A percentile compares a stretch with the other conserved stretches of the same genome.
phyloP scores from a whole-genome alignment of 2,113 vertebrate genomes.

The Physeter macrocephalus region DNA sequence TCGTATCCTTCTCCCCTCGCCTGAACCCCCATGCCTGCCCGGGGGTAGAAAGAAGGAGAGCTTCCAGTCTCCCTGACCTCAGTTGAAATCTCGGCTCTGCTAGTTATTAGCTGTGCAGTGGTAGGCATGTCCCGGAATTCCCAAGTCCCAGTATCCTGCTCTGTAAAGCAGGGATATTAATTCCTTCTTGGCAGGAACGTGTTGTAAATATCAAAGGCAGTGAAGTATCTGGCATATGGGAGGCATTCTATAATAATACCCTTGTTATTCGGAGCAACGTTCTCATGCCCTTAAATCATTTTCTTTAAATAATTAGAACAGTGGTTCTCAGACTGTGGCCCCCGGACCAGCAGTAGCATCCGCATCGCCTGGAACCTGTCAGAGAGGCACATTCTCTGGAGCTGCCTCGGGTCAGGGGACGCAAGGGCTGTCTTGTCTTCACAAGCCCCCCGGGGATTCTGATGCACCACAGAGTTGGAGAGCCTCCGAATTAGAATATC shows the following conservation, averaged over 20 bases:
- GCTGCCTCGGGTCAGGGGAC: neutral
- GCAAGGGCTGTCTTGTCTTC: neutral
- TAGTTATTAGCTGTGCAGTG: neutral
- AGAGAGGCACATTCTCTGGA: neutral
- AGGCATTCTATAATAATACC: neutral
- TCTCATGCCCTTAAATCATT: neutral
- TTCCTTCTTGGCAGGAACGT: neutral
- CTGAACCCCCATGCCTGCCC: accelerated
- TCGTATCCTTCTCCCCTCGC: neutral
- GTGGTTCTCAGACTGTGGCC: neutral
- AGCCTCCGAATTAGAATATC: neutral
- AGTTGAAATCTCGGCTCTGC: neutral
- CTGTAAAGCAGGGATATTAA: neutral
- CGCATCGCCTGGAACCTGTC: neutral
- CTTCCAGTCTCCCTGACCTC: neutral
- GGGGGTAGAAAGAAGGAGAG: neutral
- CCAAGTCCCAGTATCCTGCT: neutral
- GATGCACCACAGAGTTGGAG: neutral
- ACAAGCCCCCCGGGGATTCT: neutral
- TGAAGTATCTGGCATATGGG: neutral
- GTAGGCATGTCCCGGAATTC: neutral
- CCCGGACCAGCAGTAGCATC: neutral
- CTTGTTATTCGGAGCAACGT: neutral
- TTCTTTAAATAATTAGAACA: neutral
- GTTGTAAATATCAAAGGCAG: neutral